Evolutionary conservation across 2,113 vertebrate species (phyloP).

Genomic region (Eurystomus gularis): DNA sequence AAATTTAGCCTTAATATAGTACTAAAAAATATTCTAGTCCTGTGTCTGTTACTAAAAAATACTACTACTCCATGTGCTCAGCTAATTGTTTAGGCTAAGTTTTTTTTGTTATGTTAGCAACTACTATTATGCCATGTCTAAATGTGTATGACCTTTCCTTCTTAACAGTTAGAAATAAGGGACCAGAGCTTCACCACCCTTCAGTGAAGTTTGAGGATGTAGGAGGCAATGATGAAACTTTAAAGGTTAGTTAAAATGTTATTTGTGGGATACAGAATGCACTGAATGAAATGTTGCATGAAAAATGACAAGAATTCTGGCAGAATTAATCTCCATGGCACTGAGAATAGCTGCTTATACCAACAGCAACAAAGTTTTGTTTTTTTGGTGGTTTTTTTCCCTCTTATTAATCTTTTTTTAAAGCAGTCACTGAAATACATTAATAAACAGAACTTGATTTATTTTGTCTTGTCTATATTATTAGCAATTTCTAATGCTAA

Average conservation of each 20-base stretch:
- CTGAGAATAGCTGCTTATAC: not conserved
- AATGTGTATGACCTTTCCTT: not conserved
- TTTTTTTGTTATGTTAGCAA: not conserved
- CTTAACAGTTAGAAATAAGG: constrained; percentile 73
- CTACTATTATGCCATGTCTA: not conserved
- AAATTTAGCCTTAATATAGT: not conserved
- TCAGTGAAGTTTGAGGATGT: constrained; percentile 88
- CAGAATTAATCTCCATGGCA: not conserved
- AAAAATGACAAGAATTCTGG: not conserved
- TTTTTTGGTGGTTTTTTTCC: not conserved
- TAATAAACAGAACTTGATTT: not conserved
- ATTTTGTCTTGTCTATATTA: not conserved
- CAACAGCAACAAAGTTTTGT: not conserved
- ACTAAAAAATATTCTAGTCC: not conserved
- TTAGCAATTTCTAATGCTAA: not conserved
- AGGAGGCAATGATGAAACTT: constrained; percentile 87
- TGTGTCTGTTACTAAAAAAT: not conserved
- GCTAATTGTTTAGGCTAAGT: not conserved
- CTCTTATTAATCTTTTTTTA: not conserved
- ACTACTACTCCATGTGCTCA: not conserved
- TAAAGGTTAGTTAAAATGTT: constrained; percentile 78
- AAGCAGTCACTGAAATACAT: not conserved
- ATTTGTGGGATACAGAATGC: not conserved
- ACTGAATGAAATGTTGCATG: not conserved
- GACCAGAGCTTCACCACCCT: constrained; percentile 79